Conservation (phyloP, 2,888 invertebrate genomes). For the Boloria selene region DNA sequence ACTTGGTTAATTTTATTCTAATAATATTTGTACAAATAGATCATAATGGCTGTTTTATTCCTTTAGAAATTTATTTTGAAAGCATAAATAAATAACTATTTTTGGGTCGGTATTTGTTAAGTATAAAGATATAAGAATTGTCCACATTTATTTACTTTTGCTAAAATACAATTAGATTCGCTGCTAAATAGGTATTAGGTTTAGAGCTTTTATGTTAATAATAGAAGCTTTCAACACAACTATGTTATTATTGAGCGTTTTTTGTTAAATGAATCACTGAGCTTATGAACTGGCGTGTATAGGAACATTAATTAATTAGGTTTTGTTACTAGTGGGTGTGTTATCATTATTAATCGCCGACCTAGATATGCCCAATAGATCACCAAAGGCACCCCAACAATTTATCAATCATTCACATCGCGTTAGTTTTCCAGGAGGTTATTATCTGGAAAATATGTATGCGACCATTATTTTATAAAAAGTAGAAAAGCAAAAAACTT, state of each 20-base stretch:
- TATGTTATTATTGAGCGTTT: constrained; percentile 19
- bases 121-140: not conserved
- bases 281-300: constrained; percentile 17
- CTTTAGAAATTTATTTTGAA: not conserved
- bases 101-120: not conserved
- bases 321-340: constrained; percentile 35
- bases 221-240: constrained; percentile 11
- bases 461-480: too few relatives aligned
- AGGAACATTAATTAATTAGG: constrained; percentile 45
- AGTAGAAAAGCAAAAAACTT: too few relatives aligned
- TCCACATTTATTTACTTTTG: not conserved
- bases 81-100: not conserved
- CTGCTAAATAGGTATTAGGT: not conserved
- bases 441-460: constrained; percentile 39
- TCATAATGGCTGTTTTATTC: not conserved
- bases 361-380: constrained; percentile 54
- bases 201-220: not conserved
- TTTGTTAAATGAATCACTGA: constrained; percentile 28
- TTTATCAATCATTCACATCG: constrained; percentile 57
- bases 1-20: too few relatives aligned
- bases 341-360: constrained; percentile 45
- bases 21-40: constrained; percentile 19
- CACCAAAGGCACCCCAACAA: constrained; percentile 49
- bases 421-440: constrained; percentile 36
- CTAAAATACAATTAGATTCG: not conserved